Evolutionary conservation across 2,888 invertebrate genomes (phyloP), one percentile per base, ranked within the genome.

Genomic region (Cryptocephalus primarius): DNA sequence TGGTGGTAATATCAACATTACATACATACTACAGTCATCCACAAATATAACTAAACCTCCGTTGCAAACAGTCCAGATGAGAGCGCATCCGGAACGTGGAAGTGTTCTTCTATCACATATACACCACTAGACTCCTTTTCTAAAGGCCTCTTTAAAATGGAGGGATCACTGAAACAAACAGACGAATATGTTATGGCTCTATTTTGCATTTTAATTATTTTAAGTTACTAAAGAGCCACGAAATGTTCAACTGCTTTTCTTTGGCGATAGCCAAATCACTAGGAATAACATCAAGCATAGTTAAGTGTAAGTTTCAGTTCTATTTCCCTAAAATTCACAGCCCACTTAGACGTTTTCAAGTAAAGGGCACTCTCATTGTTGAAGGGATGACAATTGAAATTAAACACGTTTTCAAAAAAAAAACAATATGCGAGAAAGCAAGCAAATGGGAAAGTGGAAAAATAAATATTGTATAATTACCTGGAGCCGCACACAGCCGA

Each of bases 61-160:
- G 84, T 85, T 62, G 84, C 84, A 68, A 83, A 82, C 67, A 81
- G 80, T 53, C 73, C 73, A 56, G 69, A 61, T 52, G 65, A 60
- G 55, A 68, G 61, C 62, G 65, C 64, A 59, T 82, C 81, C 71
- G 81, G 82, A 65, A 72, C 72, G 66, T 76, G 72, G 73, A 82
- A 83, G 69, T 84, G 83, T 72, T 83, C 83, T 74, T 83, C 84
- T 70, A 84, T 75, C 67, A 84, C 82, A 75, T 83, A 84, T 66
- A 84, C 83, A 44, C 74, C 74, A 58, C 60, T 64, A 68, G 66
- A 59, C 58, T 80, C 80, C 63, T 72, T 71, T 59, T 80, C 79
- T 56, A 76, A 68, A 67, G 83, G 81, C 71, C 83, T 78, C 72
- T 84, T 83, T 61, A 81, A 74, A 66, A 82, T 72, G 65, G 82